Evolutionary conservation across 2,797 vertebrate species (phyloP).

Genomic region (Telmatherina bonti): DNA sequence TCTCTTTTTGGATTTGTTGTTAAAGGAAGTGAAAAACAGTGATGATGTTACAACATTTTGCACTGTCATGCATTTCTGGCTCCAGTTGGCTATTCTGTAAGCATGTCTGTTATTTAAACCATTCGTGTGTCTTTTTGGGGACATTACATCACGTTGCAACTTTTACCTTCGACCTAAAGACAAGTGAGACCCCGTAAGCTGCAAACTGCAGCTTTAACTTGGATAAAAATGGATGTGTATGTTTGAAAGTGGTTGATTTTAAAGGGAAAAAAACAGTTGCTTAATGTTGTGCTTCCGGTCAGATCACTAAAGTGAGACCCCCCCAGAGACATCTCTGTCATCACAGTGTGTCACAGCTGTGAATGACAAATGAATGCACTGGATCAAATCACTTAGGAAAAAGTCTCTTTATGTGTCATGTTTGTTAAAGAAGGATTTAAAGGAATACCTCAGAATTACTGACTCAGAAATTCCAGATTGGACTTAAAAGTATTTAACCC

Average conservation of each 20-base stretch:
- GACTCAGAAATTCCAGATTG: too few relatives aligned
- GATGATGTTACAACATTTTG: neutral
- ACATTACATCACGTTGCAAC: neutral
- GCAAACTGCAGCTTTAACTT: too few relatives aligned
- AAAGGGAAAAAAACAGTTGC: slow-evolving; percentile 45
- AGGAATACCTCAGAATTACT: too few relatives aligned
- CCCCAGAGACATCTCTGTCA: neutral
- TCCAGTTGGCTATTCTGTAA: neutral
- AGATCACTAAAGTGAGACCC: slow-evolving; percentile 41
- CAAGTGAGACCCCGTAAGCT: too few relatives aligned
- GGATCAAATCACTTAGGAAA: too few relatives aligned
- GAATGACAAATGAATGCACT: too few relatives aligned
- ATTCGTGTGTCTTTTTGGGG: neutral
- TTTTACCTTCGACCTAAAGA: too few relatives aligned
- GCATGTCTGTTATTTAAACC: neutral
- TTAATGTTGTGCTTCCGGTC: slow-evolving; percentile 65
- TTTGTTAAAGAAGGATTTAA: too few relatives aligned
- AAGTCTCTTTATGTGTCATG: too few relatives aligned
- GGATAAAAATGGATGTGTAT: too few relatives aligned
- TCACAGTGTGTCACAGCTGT: neutral
- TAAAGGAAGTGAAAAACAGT: slow-evolving; percentile 18
- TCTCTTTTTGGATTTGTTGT: neutral
- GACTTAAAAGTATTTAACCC: too few relatives aligned
- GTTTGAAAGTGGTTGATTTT: too few relatives aligned
- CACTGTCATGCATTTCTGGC: neutral